Evolutionary conservation across 1,140 invertebrate species (phyloP).

Genomic region (Physella acuta): DNA sequence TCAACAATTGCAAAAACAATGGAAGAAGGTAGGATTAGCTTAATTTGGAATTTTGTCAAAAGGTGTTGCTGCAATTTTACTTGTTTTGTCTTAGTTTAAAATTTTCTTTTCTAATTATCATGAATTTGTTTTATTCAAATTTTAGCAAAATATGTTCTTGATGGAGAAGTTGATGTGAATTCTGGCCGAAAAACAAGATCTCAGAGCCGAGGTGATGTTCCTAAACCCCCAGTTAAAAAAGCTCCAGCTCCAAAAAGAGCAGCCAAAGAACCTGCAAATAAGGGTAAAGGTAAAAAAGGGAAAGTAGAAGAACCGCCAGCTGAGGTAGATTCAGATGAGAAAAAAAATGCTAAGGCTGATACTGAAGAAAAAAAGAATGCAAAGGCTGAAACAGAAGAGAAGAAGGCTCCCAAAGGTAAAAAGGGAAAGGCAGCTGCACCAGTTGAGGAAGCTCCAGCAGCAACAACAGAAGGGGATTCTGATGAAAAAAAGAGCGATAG

Average conservation of each 20-base stretch:
- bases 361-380: not conserved
- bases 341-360: no score
- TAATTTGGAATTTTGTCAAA: no score
- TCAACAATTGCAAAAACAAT: constrained; percentile 42
- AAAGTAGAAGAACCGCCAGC: constrained; percentile 11
- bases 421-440: not conserved
- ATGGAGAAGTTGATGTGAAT: constrained; percentile 39
- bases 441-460: not conserved
- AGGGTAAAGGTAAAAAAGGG: constrained; percentile 35
- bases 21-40: constrained; percentile 43
- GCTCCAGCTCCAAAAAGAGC: constrained; percentile 42
- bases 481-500: constrained; percentile 2
- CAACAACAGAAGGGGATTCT: not conserved
- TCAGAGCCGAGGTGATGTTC: constrained; percentile 31
- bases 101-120: no score
- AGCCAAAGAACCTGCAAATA: constrained; percentile 40
- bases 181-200: constrained; percentile 41
- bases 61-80: no score
- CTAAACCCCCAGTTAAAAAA: constrained; percentile 40
- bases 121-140: no score
- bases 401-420: not conserved
- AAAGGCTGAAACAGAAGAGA: no score
- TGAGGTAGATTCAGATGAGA: not conserved
- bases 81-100: no score
- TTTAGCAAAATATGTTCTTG: constrained; percentile 37